phyloP scores from a whole-genome alignment of 2,797 vertebrate species.

The Huso huso region DNA sequence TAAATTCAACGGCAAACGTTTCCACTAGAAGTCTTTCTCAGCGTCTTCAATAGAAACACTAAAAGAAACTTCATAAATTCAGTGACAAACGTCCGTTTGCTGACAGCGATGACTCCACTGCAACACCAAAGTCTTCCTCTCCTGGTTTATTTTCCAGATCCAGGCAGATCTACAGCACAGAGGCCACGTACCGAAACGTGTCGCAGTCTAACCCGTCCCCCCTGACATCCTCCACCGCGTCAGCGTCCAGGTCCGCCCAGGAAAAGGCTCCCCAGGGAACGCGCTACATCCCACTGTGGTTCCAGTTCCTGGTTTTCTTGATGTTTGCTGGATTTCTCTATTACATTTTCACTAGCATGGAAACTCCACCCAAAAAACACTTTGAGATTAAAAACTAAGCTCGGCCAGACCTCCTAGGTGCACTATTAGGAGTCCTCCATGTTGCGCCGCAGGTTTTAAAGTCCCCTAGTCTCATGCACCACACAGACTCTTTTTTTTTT shows the following conservation, averaged over 20 bases:
- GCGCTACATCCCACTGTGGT: slow-evolving; percentile 20
- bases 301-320: slow-evolving; percentile 40
- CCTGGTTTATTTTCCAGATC: slow-evolving; percentile 26
- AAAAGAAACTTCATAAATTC: too few relatives aligned
- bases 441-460: too few relatives aligned
- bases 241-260: slow-evolving; percentile 3
- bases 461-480: too few relatives aligned
- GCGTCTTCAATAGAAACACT: too few relatives aligned
- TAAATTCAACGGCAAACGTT: too few relatives aligned
- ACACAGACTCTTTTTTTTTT: too few relatives aligned
- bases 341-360: slow-evolving; percentile 38
- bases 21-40: too few relatives aligned
- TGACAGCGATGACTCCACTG: too few relatives aligned
- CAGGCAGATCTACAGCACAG: slow-evolving; percentile 17
- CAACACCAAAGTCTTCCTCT: too few relatives aligned
- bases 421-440: too few relatives aligned
- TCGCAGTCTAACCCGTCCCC: slow-evolving; percentile 11
- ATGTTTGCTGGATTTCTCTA: slow-evolving; percentile 40
- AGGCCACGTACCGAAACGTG: slow-evolving; percentile 26
- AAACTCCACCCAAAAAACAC: slow-evolving; percentile 22
- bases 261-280: slow-evolving; percentile 11
- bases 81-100: too few relatives aligned
- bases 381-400: neutral
- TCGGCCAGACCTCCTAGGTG: too few relatives aligned
- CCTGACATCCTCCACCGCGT: slow-evolving; percentile 14